These are phyloP conservation scores for Paracentrotus lividus DNA, from an alignment of 53 echinoderm and acorn worm genomes.

Conservation along the genomic window DNA sequence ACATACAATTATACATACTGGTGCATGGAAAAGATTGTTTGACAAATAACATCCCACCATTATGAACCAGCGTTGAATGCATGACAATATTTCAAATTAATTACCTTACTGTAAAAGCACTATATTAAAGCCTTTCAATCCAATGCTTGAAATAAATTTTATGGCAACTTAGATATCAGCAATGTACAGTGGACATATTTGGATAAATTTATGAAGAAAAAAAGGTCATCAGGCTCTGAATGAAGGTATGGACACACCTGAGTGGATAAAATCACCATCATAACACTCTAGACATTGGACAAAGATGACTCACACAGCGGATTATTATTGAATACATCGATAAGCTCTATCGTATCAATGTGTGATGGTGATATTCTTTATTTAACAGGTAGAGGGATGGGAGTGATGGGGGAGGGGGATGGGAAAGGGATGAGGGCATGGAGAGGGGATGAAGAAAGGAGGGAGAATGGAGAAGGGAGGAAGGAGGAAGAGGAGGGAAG, in stretches of 20 bases:
- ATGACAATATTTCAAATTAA: too few relatives aligned
- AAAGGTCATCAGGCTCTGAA: not conserved
- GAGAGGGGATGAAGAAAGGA: not conserved
- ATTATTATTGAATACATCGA: slow-evolving; percentile 31
- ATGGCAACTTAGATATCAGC: not conserved
- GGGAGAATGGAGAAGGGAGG: not conserved
- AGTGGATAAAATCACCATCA: not conserved
- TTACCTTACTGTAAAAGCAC: too few relatives aligned
- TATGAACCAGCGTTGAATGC: too few relatives aligned
- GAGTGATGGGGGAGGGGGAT: not conserved
- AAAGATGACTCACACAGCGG: not conserved
- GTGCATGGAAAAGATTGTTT: too few relatives aligned
- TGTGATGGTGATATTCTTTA: slow-evolving; percentile 26
- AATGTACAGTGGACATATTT: not conserved
- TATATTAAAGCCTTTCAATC: too few relatives aligned
- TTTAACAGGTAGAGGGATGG: not conserved
- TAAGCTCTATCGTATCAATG: not conserved
- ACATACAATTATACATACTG: too few relatives aligned
- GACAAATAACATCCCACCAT: too few relatives aligned
- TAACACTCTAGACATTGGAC: not conserved
- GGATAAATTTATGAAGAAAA: not conserved
- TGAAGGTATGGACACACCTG: not conserved
- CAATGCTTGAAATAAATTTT: not conserved
- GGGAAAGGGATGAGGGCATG: not conserved
- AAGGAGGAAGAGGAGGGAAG: not conserved